Evolutionary conservation across 2,888 invertebrate species (phyloP), one percentile per base, ranked within the genome.

Genomic region (Sarcophaga variegata): DNA sequence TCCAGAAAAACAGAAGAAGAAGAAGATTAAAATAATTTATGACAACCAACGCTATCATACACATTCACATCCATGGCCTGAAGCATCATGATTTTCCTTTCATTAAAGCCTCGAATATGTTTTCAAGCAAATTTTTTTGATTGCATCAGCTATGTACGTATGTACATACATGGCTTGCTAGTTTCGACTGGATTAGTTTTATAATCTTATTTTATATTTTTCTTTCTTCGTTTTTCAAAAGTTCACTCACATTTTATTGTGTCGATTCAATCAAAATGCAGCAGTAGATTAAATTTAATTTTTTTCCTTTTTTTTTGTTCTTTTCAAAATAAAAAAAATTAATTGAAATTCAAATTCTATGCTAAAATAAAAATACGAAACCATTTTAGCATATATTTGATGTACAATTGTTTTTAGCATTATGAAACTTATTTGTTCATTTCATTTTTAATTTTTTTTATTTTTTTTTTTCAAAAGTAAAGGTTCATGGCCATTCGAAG

Each of bases 321-420:
- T 37, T 37, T 37, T 75, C 20, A 83, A 0, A 37, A 37, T 37
- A 37, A 37, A 37, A 10, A 27, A 37, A 37, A 17, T 59, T 45
- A 83, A 83, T 78, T 83, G 72, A 83, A 64, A 79, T 83, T 83
- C 83, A 74, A 83, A 83, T 83, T 74, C 63, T 70, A 63, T 79
- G 62, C 67, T 74, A 20, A 45, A 62, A 45, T 64, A 20, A 45
- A 71, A 64, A 47, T 59, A 37, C 37, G 10, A 37, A 37, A 37
- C 8, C 37, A 37, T 37, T 37, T 37, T 54, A 22, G 49, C n/a
- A 59, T 81, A 27, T 37, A n/a, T 60, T 45, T 69, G 14, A 62
- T 69, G 10, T 70, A 63, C 14, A 63, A 59, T 63, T 81, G 75
- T 75, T 62, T 37, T 37, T 37, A 10, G 37, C 37, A 37, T 37